phyloP scores from a whole-genome alignment of 1,140 invertebrate genomes.

The Lycorma delicatula region DNA sequence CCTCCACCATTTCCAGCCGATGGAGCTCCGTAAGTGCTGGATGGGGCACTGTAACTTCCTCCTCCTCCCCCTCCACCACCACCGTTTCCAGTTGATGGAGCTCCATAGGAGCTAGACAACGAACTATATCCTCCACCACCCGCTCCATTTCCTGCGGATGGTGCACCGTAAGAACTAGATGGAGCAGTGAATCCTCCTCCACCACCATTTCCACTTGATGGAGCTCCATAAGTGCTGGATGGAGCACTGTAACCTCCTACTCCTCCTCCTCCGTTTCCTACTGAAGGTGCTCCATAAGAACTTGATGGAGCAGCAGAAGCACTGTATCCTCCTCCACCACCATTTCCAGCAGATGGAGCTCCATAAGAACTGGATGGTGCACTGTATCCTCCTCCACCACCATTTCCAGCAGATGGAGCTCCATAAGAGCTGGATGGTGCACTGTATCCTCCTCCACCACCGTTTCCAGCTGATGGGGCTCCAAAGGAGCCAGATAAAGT shows the following conservation, averaged over 20 bases:
- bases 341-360: background rate
- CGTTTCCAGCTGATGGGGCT: background rate
- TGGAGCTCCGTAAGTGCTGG: constrained; percentile 4
- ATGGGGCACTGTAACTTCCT: constrained; percentile 24
- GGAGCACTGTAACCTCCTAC: constrained; percentile 8
- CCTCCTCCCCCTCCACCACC: constrained; percentile 10
- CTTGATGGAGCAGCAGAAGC: constrained; percentile 12
- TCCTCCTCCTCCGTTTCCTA: background rate
- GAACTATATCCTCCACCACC: constrained; percentile 9
- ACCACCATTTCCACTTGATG: constrained; percentile 18
- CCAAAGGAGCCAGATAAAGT: background rate
- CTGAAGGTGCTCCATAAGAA: constrained; percentile 1
- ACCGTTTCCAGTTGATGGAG: constrained; percentile 8
- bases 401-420: background rate
- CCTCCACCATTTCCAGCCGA: background rate
- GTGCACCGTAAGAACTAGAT: background rate
- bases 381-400: background rate
- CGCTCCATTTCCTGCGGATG: background rate
- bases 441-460: background rate
- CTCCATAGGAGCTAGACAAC: constrained; percentile 18
- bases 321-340: background rate
- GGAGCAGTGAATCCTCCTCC: background rate
- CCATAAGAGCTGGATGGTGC: constrained; percentile 4
- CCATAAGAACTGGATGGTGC: constrained; percentile 13
- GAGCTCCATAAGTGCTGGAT: constrained; percentile 9